Evolutionary conservation across 1,140 invertebrate genomes (phyloP).

Genomic region (Amphibalanus amphitrite): DNA sequence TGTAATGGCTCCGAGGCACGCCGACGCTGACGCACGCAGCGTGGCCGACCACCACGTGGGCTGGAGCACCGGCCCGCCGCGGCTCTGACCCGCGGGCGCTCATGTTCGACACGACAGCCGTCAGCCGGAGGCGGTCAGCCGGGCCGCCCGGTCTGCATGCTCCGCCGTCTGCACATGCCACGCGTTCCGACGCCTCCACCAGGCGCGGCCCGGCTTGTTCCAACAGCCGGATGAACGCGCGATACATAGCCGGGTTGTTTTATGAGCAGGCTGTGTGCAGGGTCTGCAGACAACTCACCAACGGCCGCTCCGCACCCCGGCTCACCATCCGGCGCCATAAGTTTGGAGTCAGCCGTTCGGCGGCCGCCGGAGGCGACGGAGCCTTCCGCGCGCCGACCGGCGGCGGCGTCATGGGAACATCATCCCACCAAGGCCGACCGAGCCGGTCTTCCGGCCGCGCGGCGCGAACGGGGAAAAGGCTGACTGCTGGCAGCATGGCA

Average conservation of each 20-base stretch:
- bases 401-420: neutral
- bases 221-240: neutral
- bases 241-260: neutral
- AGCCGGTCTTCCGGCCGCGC: neutral
- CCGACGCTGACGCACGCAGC: no score
- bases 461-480: no score
- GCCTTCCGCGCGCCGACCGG: no score
- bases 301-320: no score
- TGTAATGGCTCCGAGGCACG: neutral
- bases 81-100: no score
- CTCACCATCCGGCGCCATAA: neutral
- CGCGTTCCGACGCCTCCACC: neutral
- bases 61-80: no score
- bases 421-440: neutral
- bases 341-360: neutral
- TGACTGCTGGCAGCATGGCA: neutral
- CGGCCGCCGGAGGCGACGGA: no score
- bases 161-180: neutral
- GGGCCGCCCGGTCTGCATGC: no score
- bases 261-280: neutral
- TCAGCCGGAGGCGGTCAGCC: no score
- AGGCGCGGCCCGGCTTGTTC: neutral
- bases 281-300: neutral
- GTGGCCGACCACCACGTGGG: neutral
- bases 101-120: neutral